Conservation (phyloP, 2,888 invertebrate genomes). For the Eulithis prunata region DNA sequence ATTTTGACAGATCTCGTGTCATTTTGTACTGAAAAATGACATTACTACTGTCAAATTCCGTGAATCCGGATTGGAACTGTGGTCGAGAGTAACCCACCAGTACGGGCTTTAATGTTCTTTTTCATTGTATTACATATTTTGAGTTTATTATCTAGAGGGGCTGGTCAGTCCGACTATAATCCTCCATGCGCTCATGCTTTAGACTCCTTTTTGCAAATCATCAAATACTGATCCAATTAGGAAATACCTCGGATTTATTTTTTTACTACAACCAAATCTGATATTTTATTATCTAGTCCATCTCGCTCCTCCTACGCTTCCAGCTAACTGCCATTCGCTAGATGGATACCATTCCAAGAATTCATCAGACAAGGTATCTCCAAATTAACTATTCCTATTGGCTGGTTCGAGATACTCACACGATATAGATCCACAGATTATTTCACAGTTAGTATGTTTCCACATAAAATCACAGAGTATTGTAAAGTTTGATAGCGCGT, state of each 20-base stretch:
- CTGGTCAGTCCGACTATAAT: too few species aligned
- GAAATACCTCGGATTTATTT: constrained; percentile 14
- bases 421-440: constrained; percentile 9
- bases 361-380: constrained; percentile 49
- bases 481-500: constrained; percentile 9
- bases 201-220: too few species aligned
- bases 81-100: too few species aligned
- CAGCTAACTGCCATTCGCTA: constrained; percentile 43
- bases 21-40: too few species aligned
- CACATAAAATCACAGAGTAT: constrained; percentile 12
- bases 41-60: too few species aligned
- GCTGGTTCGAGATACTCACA: constrained; percentile 39
- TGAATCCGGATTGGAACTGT: too few species aligned
- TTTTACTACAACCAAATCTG: constrained; percentile 10
- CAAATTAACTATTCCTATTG: constrained; percentile 55
- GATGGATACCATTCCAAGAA: constrained; percentile 41
- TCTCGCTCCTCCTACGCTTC: constrained; percentile 23
- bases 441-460: constrained; percentile 8
- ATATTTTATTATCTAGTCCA: constrained; percentile 13
- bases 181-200: too few species aligned
- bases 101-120: too few species aligned
- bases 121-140: too few species aligned
- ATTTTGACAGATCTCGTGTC: too few species aligned
- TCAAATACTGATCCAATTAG: constrained; percentile 10
- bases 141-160: too few species aligned